Base-by-base conservation (phyloP, 2,113 vertebrate genomes). In the Cololabis saira region DNA sequence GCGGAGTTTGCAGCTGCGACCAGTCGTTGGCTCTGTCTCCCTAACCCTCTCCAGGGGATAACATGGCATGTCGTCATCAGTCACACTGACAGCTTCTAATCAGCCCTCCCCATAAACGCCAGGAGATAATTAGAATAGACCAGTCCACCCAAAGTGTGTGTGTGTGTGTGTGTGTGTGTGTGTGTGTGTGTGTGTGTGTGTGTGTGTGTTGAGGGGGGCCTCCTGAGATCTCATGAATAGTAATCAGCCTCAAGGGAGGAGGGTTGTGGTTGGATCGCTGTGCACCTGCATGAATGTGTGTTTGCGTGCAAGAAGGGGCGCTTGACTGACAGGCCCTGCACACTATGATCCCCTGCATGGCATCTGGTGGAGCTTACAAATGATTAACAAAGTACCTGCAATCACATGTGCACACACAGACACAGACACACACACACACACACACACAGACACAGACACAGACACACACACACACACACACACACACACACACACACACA, bases 61-160 rank as follows among this genome's bases (percentile, higher is more conserved):
- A 79, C 64, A 53, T 67, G 82, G 84, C 83, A 84, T 89, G 85
- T 86, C 82, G 82, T 89, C 89, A 92, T 93, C 88, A 92, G 89
- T 92, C 91, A 93, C 84, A 84, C 55, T 90, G 92, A 91, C 90
- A 92, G 87, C 87, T 84, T 90, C 90, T 92, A 90, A 92, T 93
- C 92, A 90, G 86, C 76, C 80, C 74, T 89, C 84, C 90, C 90
- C 88, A 91, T 91, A 89, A 91, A 90, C 85, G 83, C 79, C 82
- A 87, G 78, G 69, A 89, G 85, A 90, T 90, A 90, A 91, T 92
- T 91, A 91, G 87, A 88, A 91, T 83, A 82, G 84, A 89, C 86
- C 87, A 87, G 86, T 89, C 89, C 86, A 71, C 81, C 61, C 67
- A 67, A 85, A 83, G 83, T n/a, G 73, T 65, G 43, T 64, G 57